Conservation (phyloP, 2,113 vertebrate species). For the cattle (Bos taurus) region ARS-UCD2.0 NC_037328.1:49612001-49612500, state of each 20-base stretch:
- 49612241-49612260: neutral
- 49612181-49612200: conserved; percentile 63
- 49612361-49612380: neutral
- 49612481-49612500: neutral
- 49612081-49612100: conserved; percentile 65
- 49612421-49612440: neutral
- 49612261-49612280: neutral
- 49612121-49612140: conserved; percentile 74
- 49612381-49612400: neutral
- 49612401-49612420: neutral
- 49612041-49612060: conserved; percentile 69
- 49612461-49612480: neutral
- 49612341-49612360: neutral
- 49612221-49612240: conserved; percentile 23
- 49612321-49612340: neutral
- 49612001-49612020: conserved; percentile 53
- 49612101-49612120: conserved; percentile 67
- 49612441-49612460: neutral
- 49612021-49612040: conserved; percentile 55
- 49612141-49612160: conserved; percentile 73
- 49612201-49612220: conserved; percentile 67
- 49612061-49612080: conserved; percentile 75
- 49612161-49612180: conserved; percentile 67
- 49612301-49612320: conserved; percentile 28
- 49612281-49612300: neutral